Conservation (phyloP, 2,113 vertebrate genomes). For the Saimiri boliviensis region DNA sequence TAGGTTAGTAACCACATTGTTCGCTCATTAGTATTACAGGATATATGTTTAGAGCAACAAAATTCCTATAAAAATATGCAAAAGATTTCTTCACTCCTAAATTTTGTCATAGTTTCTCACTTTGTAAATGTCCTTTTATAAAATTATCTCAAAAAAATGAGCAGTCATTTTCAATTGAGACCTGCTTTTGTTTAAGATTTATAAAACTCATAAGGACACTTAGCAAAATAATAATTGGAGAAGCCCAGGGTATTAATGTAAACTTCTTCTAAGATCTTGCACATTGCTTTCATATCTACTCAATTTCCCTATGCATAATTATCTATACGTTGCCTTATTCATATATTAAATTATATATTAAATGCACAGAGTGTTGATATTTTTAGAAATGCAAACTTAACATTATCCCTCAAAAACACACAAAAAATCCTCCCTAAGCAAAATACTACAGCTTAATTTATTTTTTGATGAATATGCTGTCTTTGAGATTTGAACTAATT, state of each 20-base stretch:
- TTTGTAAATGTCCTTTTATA: background rate
- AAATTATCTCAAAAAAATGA: background rate
- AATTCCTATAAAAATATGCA: background rate
- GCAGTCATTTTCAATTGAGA: background rate
- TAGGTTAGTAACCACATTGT: slow-evolving; percentile 41
- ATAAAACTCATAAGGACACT: background rate
- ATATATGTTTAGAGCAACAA: background rate
- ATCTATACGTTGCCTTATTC: background rate
- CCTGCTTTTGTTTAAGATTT: background rate
- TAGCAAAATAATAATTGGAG: background rate
- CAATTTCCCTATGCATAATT: background rate
- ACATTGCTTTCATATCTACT: background rate
- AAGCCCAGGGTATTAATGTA: background rate
- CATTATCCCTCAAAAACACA: background rate
- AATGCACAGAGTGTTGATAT: background rate
- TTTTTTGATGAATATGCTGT: background rate
- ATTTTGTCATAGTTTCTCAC: background rate
- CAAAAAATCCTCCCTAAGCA: background rate
- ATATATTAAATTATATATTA: background rate
- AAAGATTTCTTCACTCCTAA: background rate
- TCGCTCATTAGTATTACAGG: background rate
- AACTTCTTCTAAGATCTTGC: background rate
- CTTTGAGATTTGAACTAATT: slow-evolving; percentile 29
- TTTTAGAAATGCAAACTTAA: background rate
- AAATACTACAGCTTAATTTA: background rate